These are phyloP conservation scores for Theristicus caerulescens DNA, from an alignment of 2,113 vertebrate genomes.

Conservation along the genomic window DNA sequence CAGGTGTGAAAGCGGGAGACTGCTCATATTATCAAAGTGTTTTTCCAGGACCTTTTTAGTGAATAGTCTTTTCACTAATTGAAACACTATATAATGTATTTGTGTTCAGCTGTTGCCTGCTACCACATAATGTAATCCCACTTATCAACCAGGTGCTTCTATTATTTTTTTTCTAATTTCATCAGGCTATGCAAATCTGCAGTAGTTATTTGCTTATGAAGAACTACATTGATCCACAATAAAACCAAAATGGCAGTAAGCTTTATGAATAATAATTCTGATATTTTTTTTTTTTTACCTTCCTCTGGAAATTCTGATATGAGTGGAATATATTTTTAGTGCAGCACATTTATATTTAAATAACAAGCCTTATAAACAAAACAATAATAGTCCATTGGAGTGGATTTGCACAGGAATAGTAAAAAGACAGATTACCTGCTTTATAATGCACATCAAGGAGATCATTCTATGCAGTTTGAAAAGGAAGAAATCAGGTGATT, in stretches of 20 bases:
- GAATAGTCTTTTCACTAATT: not conserved
- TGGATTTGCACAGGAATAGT: not conserved
- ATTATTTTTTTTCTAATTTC: not conserved
- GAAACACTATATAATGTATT: not conserved
- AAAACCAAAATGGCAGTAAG: not conserved
- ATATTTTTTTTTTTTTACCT: not conserved
- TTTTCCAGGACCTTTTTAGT: not conserved
- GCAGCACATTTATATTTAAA: not conserved
- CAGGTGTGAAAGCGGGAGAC: not conserved
- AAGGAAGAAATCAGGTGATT: not conserved
- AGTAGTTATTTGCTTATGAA: not conserved
- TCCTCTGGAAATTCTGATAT: not conserved
- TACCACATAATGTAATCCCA: not conserved
- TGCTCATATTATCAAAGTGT: not conserved
- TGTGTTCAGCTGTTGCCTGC: slow-evolving; percentile 22
- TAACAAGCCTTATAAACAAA: not conserved
- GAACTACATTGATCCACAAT: not conserved
- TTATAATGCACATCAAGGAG: not conserved
- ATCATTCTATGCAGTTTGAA: not conserved
- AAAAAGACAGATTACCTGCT: not conserved
- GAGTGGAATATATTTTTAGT: slow-evolving; percentile 11
- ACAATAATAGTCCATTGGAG: not conserved
- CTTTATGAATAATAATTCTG: not conserved
- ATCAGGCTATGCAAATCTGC: not conserved
- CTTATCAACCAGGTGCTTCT: slow-evolving; percentile 7